phyloP scores from a whole-genome alignment of 2,797 vertebrate genomes.

The Girardinus metallicus region DNA sequence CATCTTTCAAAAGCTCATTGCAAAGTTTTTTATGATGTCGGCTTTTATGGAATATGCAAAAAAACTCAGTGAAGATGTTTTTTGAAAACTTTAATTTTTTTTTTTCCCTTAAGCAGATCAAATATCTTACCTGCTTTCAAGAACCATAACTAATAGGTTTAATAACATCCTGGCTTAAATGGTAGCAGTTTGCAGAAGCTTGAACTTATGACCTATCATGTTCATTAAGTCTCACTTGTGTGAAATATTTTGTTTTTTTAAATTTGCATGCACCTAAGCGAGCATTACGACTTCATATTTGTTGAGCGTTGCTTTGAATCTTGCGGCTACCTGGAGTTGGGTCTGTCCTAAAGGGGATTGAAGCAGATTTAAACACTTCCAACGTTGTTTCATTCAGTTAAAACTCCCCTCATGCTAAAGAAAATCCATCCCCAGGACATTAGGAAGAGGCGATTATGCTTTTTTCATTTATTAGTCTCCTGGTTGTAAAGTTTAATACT shows the following conservation, averaged over 20 bases:
- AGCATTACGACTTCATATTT: background rate
- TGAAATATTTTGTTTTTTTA: background rate
- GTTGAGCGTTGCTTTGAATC: background rate
- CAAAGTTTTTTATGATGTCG: background rate
- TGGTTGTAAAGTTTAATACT: conserved; percentile 16
- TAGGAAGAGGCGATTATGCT: background rate
- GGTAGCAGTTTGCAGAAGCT: background rate
- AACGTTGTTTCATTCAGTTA: background rate
- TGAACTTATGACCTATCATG: background rate
- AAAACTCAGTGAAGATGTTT: background rate
- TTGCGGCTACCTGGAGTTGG: background rate
- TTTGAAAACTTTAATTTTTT: background rate
- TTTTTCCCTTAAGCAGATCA: background rate
- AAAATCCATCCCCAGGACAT: background rate
- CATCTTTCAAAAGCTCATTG: background rate
- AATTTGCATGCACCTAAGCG: background rate
- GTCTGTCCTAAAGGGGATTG: background rate
- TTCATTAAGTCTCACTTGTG: background rate
- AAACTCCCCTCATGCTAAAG: background rate
- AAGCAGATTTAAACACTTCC: background rate
- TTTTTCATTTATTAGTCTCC: background rate
- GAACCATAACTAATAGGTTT: background rate
- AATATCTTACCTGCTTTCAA: background rate
- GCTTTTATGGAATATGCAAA: background rate
- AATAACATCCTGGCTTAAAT: background rate